These are phyloP conservation scores for Anthoscopus minutus DNA, from an alignment of 2,113 vertebrate species.

Conservation along the genomic window DNA sequence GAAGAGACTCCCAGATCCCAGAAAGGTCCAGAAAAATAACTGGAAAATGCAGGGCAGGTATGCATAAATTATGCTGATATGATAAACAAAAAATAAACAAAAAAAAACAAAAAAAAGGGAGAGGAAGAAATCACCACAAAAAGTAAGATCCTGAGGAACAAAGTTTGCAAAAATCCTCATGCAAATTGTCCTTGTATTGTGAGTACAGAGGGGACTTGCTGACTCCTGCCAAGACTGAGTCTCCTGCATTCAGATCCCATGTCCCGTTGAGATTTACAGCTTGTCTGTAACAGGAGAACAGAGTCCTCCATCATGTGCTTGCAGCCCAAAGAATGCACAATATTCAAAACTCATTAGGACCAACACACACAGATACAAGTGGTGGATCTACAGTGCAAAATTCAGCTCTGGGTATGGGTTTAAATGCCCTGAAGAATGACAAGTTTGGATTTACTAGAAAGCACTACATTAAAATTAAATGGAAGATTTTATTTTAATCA, in stretches of 20 bases:
- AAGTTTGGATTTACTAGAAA: neutral
- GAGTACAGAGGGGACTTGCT: neutral
- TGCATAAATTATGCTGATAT: neutral
- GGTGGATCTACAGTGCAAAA: neutral
- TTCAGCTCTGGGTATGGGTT: neutral
- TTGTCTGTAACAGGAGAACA: neutral
- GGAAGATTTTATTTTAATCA: neutral
- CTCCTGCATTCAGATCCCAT: neutral
- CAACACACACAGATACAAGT: rapidly evolving
- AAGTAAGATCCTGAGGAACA: neutral
- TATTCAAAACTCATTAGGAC: neutral
- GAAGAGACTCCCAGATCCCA: neutral
- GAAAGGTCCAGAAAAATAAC: neutral
- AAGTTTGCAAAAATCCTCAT: neutral
- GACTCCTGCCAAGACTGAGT: neutral
- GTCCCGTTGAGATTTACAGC: neutral
- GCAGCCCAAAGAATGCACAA: neutral
- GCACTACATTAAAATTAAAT: neutral
- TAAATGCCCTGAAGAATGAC: neutral
- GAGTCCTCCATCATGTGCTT: neutral
- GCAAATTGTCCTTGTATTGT: neutral
- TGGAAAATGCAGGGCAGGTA: neutral
- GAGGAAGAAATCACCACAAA: neutral
- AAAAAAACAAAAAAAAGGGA: neutral
- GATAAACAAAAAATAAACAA: neutral